phyloP scores from a whole-genome alignment of 2,888 invertebrate genomes.

The Andrena bucephala region DNA sequence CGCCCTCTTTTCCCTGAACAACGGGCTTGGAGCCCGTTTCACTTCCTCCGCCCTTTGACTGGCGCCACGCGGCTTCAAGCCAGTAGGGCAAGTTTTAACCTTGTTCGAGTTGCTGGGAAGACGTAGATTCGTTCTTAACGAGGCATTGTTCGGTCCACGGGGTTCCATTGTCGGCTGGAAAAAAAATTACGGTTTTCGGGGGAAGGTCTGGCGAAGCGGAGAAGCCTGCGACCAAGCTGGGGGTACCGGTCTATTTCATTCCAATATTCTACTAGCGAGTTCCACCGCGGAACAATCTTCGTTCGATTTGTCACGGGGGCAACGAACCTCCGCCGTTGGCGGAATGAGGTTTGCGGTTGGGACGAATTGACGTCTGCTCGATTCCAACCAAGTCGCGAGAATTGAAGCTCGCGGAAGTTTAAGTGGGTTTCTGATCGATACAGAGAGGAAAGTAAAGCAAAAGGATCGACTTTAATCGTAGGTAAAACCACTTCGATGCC shows the following conservation, averaged over 20 bases:
- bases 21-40: neutral
- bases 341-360: neutral
- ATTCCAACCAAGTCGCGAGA: neutral
- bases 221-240: neutral
- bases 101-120: too few species aligned
- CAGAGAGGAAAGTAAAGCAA: neutral
- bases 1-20: constrained; percentile 6
- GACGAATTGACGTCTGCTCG: neutral
- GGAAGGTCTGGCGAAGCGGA: too few species aligned
- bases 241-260: neutral
- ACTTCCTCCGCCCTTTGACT: constrained; percentile 11
- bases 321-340: neutral
- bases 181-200: neutral
- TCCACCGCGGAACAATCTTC: neutral
- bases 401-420: neutral
- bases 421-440: neutral
- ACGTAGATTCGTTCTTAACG: neutral
- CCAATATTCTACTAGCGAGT: neutral
- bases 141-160: neutral
- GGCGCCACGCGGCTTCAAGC: neutral
- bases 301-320: constrained; percentile 4
- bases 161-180: neutral
- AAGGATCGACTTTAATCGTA: neutral
- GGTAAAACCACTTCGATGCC: too few species aligned
- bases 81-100: neutral